These are phyloP conservation scores for Ashinkailepas kermadecensis DNA, from an alignment of 2,888 invertebrate genomes.

Conservation along the genomic window DNA sequence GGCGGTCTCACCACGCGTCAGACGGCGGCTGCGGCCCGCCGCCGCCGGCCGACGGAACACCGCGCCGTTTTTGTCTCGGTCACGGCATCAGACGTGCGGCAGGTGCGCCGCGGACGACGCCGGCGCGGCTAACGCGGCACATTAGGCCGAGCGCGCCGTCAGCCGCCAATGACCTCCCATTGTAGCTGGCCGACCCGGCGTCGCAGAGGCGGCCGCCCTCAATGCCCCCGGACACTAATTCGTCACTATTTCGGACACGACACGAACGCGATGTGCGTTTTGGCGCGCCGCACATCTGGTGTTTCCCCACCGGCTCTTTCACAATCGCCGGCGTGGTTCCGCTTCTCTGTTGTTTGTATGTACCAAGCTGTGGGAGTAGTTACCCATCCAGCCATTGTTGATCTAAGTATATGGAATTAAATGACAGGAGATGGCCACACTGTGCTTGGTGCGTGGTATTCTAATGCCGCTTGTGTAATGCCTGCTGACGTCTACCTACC, in stretches of 20 bases:
- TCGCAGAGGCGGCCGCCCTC: background rate
- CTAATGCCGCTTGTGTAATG: too few relatives aligned
- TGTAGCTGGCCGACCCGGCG: background rate
- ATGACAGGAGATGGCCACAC: too few relatives aligned
- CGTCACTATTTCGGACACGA: background rate
- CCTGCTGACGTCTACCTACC: too few relatives aligned
- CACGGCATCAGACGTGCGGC: background rate
- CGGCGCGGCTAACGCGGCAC: background rate
- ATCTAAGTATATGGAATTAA: too few relatives aligned
- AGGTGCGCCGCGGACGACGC: background rate
- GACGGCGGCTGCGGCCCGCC: background rate
- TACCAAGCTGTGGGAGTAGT: too few relatives aligned
- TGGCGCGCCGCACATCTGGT: background rate
- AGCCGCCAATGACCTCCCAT: background rate
- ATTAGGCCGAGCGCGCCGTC: background rate
- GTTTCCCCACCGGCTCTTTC: background rate
- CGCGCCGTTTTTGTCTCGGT: constrained; percentile 2
- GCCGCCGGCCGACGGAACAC: background rate
- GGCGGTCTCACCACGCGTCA: too few relatives aligned
- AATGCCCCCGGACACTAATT: background rate
- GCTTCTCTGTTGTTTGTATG: background rate
- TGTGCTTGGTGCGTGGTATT: too few relatives aligned
- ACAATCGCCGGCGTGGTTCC: background rate
- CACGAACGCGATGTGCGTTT: background rate
- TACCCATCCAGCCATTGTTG: too few relatives aligned